Conservation (phyloP, 1,140 invertebrate species). For the Lethrus apterus region DNA sequence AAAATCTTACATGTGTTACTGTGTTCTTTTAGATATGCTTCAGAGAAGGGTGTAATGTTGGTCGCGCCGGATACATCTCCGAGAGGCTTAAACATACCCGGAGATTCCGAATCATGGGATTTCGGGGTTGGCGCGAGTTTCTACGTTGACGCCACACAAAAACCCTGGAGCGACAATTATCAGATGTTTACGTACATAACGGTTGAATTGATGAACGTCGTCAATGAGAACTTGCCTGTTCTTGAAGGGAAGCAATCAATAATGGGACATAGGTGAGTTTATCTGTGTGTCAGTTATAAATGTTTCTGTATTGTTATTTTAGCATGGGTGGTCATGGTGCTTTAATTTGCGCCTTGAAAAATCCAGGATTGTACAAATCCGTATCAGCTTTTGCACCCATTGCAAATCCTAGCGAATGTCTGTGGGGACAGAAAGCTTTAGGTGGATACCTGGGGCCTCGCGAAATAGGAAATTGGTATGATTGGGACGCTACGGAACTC, state of each 20-base stretch:
- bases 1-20: too few relatives aligned
- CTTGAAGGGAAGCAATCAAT: constrained; percentile 61
- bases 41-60: constrained; percentile 74
- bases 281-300: too few relatives aligned
- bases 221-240: constrained; percentile 65
- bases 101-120: constrained; percentile 86
- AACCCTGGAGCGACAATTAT: constrained; percentile 91
- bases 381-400: constrained; percentile 98
- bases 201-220: constrained; percentile 74
- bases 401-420: constrained; percentile 74
- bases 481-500: constrained; percentile 85
- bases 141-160: constrained; percentile 86
- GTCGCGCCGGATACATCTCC: constrained; percentile 96
- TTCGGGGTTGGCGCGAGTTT: constrained; percentile 95
- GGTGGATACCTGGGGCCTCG: constrained; percentile 74
- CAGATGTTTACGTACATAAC: constrained; percentile 97
- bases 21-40: constrained; percentile 53
- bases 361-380: constrained; percentile 81
- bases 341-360: constrained; percentile 83
- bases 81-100: constrained; percentile 77
- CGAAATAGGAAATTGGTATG: constrained; percentile 60
- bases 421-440: constrained; percentile 88
- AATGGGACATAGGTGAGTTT: constrained; percentile 78
- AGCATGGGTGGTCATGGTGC: constrained; percentile 98
- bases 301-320: constrained; percentile 41